Evolutionary conservation across 1,140 invertebrate species (phyloP).

Genomic region (silkworm (Bombyx mori)): ASM3026992v2 NC_085124.1:9124501-9125000

Average conservation of each 20-base stretch:
- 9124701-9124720: slow-evolving; percentile 65
- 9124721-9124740: slow-evolving; percentile 70
- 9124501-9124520: slow-evolving; percentile 68
- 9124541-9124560: slow-evolving; percentile 63
- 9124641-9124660: slow-evolving; percentile 54
- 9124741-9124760: slow-evolving; percentile 40
- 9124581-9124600: slow-evolving; percentile 67
- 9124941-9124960: slow-evolving; percentile 45
- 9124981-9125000: slow-evolving; percentile 58
- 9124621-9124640: slow-evolving; percentile 70
- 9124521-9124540: slow-evolving; percentile 70
- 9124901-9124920: slow-evolving; percentile 41
- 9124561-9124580: slow-evolving; percentile 29
- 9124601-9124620: slow-evolving; percentile 70
- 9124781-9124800: slow-evolving; percentile 56
- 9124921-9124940: slow-evolving; percentile 62
- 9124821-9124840: slow-evolving; percentile 51
- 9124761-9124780: slow-evolving; percentile 53
- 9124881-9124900: slow-evolving; percentile 27
- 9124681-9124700: slow-evolving; percentile 72
- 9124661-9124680: slow-evolving; percentile 70
- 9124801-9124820: slow-evolving; percentile 59
- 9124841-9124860: slow-evolving; percentile 64
- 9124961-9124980: slow-evolving; percentile 44
- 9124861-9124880: slow-evolving; percentile 59